Evolutionary conservation across 2,888 invertebrate species (phyloP).

Genomic region (Endomychus coccineus): DNA sequence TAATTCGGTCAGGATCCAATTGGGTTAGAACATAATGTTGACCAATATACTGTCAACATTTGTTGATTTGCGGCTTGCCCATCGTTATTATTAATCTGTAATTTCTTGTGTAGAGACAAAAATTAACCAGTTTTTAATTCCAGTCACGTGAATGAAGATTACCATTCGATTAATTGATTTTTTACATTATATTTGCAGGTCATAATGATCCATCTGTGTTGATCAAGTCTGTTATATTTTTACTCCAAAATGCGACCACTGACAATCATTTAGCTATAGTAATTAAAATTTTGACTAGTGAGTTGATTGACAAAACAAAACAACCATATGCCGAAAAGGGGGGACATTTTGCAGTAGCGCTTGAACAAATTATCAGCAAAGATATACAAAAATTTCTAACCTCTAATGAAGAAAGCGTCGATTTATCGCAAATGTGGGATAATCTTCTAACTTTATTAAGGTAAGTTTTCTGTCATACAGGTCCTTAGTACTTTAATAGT

Average conservation of each 20-base stretch:
- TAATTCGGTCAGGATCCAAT: too few species aligned
- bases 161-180: too few species aligned
- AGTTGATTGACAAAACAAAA: constrained; percentile 41
- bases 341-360: constrained; percentile 43
- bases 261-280: constrained; percentile 55
- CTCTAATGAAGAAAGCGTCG: constrained; percentile 27
- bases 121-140: not conserved
- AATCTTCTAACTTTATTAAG: constrained; percentile 37
- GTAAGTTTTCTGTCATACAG: too few species aligned
- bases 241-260: constrained; percentile 53
- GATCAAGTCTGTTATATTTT: constrained; percentile 52
- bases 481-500: too few species aligned
- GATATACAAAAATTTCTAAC: constrained; percentile 30
- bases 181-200: constrained; percentile 35
- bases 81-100: too few species aligned
- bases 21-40: too few species aligned
- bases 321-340: constrained; percentile 39
- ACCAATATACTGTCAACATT: too few species aligned
- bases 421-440: constrained; percentile 37
- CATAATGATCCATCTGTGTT: constrained; percentile 55
- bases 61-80: too few species aligned
- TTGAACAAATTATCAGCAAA: constrained; percentile 38
- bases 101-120: too few species aligned
- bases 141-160: too few species aligned
- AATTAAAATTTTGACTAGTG: constrained; percentile 56